phyloP scores from a whole-genome alignment of 92 coral and sea anemone species.

The Chrysogorgia sp. region DNA sequence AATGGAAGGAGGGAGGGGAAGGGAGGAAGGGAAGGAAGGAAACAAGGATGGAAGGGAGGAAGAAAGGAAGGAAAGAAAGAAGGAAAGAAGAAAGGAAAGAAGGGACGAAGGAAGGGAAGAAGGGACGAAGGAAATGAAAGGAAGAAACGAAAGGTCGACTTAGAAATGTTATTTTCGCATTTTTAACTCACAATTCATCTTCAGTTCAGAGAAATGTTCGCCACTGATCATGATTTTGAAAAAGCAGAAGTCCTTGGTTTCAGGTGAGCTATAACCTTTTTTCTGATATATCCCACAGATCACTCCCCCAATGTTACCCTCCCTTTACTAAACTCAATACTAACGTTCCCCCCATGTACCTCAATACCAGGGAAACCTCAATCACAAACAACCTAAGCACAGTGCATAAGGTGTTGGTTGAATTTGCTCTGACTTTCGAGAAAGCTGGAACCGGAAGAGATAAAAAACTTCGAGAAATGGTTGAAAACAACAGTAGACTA shows the following conservation, averaged over 20 bases:
- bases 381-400: conserved; percentile 87
- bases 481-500: conserved; percentile 66
- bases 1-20: not conserved
- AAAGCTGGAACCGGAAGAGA: conserved; percentile 60
- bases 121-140: not conserved
- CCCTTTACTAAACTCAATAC: not conserved
- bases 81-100: not conserved
- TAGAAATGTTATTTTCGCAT: not conserved
- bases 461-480: conserved; percentile 56
- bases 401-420: conserved; percentile 80
- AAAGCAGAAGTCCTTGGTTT: conserved; percentile 82
- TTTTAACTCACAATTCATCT: not conserved
- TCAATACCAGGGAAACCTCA: conserved; percentile 73
- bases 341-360: not conserved
- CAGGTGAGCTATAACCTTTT: conserved; percentile 49
- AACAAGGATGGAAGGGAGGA: not conserved
- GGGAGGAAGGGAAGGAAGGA: not conserved
- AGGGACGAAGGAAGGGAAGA: not conserved
- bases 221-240: conserved; percentile 68
- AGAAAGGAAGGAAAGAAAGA: not conserved
- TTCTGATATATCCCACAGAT: not conserved
- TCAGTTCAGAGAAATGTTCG: conserved; percentile 74
- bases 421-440: conserved; percentile 78
- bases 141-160: not conserved
- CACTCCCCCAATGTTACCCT: too few species aligned